A percentile compares a stretch with the other conserved stretches of the same genome.
phyloP scores from a whole-genome alignment of 1,140 invertebrate genomes.

The Drosophila sulfurigaster region DNA sequence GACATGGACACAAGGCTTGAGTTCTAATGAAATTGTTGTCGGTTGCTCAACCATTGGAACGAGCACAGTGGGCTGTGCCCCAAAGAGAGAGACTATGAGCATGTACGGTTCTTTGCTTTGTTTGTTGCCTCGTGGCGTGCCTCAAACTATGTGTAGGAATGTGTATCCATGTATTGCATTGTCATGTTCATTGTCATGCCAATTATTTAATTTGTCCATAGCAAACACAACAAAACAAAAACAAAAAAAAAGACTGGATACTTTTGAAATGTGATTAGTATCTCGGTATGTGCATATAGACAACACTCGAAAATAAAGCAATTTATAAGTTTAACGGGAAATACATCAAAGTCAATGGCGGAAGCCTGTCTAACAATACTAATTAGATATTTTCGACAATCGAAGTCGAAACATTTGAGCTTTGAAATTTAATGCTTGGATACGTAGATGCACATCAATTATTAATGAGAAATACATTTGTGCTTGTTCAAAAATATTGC shows the following conservation, averaged over 20 bases:
- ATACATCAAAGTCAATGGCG: constrained; percentile 40
- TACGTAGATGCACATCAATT: not conserved
- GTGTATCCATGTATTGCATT: constrained; percentile 47
- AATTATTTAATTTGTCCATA: constrained; percentile 79
- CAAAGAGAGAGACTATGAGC: not conserved
- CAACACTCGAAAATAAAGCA: constrained; percentile 3
- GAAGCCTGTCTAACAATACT: not conserved
- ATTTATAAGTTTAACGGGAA: constrained; percentile 18
- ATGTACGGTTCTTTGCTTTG: constrained; percentile 10
- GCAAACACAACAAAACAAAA: constrained; percentile 36
- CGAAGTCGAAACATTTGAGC: not conserved
- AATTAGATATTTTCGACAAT: constrained; percentile 10
- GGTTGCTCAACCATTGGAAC: constrained; percentile 41
- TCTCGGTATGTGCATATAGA: constrained; percentile 24
- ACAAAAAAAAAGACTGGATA: constrained; percentile 15
- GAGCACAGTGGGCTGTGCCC: constrained; percentile 8
- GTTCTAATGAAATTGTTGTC: constrained; percentile 80
- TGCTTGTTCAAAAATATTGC: not conserved
- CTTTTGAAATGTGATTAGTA: constrained; percentile 64
- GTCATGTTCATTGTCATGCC: constrained; percentile 78
- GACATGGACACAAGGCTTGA: constrained; percentile 51
- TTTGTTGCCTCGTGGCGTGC: constrained; percentile 32
- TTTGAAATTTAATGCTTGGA: constrained; percentile 14
- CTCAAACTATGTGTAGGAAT: constrained; percentile 40
- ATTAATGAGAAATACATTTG: constrained; percentile 11